These are phyloP conservation scores for Peromyscus maniculatus DNA, from an alignment of 2,113 vertebrate genomes.

Conservation along the genomic window DNA sequence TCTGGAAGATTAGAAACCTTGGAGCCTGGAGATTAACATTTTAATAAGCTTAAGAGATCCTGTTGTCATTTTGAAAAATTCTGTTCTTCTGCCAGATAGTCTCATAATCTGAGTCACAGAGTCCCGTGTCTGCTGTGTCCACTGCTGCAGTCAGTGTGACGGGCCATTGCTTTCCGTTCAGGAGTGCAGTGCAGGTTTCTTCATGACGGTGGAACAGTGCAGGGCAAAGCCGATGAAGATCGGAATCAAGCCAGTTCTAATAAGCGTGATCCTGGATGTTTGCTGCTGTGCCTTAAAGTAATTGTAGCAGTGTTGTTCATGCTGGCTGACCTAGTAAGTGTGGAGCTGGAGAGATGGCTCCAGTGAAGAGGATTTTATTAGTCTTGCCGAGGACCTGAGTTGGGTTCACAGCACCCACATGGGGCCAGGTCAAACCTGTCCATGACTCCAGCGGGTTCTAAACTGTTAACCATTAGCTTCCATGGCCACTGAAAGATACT, in stretches of 20 bases:
- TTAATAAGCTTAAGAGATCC: slow-evolving; percentile 35
- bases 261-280: neutral
- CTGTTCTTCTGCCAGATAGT: neutral
- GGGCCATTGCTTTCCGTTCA: neutral
- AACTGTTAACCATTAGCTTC: neutral
- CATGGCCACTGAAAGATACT: neutral
- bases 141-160: neutral
- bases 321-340: neutral
- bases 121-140: neutral
- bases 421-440: neutral
- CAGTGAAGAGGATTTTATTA: neutral
- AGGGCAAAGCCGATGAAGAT: neutral
- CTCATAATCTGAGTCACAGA: neutral
- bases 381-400: neutral
- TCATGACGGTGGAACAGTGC: neutral
- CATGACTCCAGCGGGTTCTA: neutral
- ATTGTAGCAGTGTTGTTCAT: neutral
- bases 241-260: neutral
- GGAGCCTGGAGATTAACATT: neutral
- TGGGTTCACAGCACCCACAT: too few species aligned
- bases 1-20: neutral
- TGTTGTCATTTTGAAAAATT: slow-evolving; percentile 47
- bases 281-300: slow-evolving; percentile 31
- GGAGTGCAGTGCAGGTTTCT: neutral
- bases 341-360: neutral